Conservation (phyloP, 2,113 vertebrate genomes). For the Hemiprocne comata region DNA sequence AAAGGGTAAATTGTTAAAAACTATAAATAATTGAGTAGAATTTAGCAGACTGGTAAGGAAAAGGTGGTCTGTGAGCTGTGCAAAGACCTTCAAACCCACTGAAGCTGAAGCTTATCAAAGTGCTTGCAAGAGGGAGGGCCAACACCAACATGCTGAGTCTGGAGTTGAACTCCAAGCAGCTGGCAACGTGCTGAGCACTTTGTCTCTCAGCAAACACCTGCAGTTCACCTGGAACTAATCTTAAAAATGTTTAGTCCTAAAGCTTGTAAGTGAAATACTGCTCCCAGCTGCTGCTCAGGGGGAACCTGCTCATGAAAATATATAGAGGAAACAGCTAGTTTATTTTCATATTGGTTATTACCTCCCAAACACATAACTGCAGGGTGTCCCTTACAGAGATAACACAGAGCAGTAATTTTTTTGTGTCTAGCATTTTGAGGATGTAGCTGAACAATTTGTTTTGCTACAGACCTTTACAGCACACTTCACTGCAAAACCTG, state of each 20-base stretch:
- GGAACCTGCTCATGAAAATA: neutral
- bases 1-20: neutral
- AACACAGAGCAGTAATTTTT: neutral
- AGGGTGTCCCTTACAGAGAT: neutral
- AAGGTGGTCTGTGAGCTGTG: neutral
- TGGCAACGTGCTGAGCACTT: neutral
- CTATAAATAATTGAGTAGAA: neutral
- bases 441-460: neutral
- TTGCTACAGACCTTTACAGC: neutral
- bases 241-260: neutral
- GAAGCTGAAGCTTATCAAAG: neutral
- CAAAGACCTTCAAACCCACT: neutral
- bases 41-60: neutral
- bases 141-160: neutral
- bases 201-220: neutral
- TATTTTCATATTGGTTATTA: neutral
- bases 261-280: neutral
- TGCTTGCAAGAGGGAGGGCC: neutral
- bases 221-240: neutral
- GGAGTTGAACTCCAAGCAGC: neutral
- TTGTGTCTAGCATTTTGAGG: neutral
- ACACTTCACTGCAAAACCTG: neutral
- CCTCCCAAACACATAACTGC: neutral
- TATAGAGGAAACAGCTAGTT: neutral
- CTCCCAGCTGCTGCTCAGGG: neutral